These are phyloP conservation scores for Rhopalosiphum maidis DNA, from an alignment of 1,140 invertebrate genomes.

Conservation along the genomic window DNA sequence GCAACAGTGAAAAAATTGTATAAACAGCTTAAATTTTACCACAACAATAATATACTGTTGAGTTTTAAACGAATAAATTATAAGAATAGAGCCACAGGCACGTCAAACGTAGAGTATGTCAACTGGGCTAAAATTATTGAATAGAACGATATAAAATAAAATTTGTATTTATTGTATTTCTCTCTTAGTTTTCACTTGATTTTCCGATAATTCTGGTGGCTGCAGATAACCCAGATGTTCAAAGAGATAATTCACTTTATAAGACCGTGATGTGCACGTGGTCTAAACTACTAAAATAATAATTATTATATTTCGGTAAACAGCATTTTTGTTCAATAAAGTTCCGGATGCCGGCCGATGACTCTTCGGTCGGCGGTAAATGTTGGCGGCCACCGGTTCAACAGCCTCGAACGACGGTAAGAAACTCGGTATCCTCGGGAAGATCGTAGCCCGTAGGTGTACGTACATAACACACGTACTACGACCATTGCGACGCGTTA, in stretches of 20 bases:
- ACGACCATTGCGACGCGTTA: background rate
- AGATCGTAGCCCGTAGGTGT: background rate
- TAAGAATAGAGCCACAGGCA: too few species aligned
- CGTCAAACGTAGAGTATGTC: too few species aligned
- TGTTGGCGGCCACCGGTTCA: background rate
- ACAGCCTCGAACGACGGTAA: background rate
- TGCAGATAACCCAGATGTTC: background rate
- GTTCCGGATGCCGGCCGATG: background rate
- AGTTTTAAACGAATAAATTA: background rate
- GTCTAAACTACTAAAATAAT: too few species aligned
- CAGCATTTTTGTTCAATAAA: background rate
- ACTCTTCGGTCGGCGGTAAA: background rate
- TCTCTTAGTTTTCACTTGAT: too few species aligned
- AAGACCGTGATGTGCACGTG: too few species aligned
- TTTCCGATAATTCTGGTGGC: too few species aligned
- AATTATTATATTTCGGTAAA: too few species aligned
- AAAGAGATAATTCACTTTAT: background rate
- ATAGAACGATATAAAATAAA: too few species aligned
- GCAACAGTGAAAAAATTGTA: background rate
- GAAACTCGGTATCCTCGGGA: background rate
- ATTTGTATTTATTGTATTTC: too few species aligned
- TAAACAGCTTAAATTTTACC: background rate
- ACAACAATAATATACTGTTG: background rate
- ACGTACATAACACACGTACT: background rate
- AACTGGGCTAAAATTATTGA: too few species aligned